A percentile compares a stretch with the other conserved stretches of the same genome.
Conservation (phyloP, 2,113 vertebrate genomes). For the Tyrannus savana region DNA sequence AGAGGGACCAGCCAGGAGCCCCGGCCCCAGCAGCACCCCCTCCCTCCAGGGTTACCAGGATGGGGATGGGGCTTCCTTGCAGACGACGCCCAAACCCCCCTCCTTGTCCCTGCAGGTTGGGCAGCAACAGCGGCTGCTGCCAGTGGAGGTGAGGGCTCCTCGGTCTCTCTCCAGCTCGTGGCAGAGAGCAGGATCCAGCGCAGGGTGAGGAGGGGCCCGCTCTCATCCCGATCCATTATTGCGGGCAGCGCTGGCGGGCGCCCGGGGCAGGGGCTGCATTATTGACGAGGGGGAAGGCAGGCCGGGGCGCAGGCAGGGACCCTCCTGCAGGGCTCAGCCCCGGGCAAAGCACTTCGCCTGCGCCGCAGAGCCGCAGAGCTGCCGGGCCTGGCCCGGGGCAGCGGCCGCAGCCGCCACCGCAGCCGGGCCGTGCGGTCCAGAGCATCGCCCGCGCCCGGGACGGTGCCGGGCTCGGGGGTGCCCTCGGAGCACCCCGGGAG, state of each 20-base stretch:
- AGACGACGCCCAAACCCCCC: fast-evolving
- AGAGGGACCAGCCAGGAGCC: fast-evolving
- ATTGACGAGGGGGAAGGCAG: slow-evolving; percentile 10
- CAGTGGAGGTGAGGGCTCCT: background rate
- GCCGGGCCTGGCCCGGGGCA: background rate
- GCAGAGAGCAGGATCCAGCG: background rate
- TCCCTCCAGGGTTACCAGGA: fast-evolving
- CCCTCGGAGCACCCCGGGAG: fast-evolving
- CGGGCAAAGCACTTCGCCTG: slow-evolving; percentile 63
- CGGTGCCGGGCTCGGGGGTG: fast-evolving
- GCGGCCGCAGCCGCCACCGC: background rate
- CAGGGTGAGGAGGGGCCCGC: background rate
- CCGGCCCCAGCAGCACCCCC: fast-evolving
- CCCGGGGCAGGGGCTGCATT: slow-evolving; percentile 16
- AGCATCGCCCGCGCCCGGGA: background rate
- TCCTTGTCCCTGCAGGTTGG: background rate
- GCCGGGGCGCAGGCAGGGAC: background rate
- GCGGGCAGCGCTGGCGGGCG: slow-evolving; percentile 4
- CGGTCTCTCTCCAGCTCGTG: background rate
- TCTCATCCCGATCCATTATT: background rate
- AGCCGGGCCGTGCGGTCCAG: background rate
- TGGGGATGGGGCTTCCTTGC: too few relatives aligned
- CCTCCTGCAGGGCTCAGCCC: slow-evolving; percentile 29
- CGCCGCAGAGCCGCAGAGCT: slow-evolving; percentile 36
- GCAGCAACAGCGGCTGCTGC: background rate